These are phyloP conservation scores for Megalopta genalis DNA, from an alignment of 1,140 invertebrate species.

Conservation along the genomic window DNA sequence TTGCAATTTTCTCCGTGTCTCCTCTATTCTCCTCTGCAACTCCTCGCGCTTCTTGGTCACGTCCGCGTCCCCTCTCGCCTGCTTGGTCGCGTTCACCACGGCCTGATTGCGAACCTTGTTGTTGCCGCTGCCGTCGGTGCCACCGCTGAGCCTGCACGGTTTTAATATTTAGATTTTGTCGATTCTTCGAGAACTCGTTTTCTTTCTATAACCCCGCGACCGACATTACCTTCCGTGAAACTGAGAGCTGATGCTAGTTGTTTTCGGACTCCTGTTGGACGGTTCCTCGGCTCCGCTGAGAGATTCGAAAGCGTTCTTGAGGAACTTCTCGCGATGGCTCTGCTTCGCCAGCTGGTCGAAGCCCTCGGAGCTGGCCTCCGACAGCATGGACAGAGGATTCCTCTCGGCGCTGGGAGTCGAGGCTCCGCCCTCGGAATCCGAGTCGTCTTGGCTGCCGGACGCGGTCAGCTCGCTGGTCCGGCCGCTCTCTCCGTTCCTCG, in stretches of 20 bases:
- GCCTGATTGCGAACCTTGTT: slow-evolving; percentile 77
- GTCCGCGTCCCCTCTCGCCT: slow-evolving; percentile 82
- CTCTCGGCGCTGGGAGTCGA: slow-evolving; percentile 80
- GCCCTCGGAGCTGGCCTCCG: slow-evolving; percentile 86
- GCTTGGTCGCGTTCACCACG: slow-evolving; percentile 81
- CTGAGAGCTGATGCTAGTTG: slow-evolving; percentile 76
- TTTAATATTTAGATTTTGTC: not conserved
- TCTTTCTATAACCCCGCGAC: no score
- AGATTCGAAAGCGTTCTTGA: slow-evolving; percentile 90
- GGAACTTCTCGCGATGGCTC: slow-evolving; percentile 84
- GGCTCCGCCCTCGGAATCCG: slow-evolving; percentile 86
- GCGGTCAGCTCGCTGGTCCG: slow-evolving; percentile 80
- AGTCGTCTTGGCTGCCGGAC: slow-evolving; percentile 84
- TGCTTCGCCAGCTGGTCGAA: slow-evolving; percentile 84
- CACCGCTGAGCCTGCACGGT: slow-evolving; percentile 71
- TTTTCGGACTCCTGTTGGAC: slow-evolving; percentile 68
- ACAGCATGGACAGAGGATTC: slow-evolving; percentile 82
- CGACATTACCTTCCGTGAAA: slow-evolving; percentile 75
- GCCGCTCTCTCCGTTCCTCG: slow-evolving; percentile 78
- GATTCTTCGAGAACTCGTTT: no score
- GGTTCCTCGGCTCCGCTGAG: slow-evolving; percentile 84
- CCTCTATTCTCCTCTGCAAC: slow-evolving; percentile 90
- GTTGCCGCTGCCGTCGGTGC: slow-evolving; percentile 57
- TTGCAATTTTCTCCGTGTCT: slow-evolving; percentile 92
- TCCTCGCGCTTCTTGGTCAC: slow-evolving; percentile 89